Percentiles rank a stretch among this genome's conserved stretches.
Evolutionary conservation across 1,140 invertebrate genomes (phyloP).

Genomic region (Neodiprion lecontei): DNA sequence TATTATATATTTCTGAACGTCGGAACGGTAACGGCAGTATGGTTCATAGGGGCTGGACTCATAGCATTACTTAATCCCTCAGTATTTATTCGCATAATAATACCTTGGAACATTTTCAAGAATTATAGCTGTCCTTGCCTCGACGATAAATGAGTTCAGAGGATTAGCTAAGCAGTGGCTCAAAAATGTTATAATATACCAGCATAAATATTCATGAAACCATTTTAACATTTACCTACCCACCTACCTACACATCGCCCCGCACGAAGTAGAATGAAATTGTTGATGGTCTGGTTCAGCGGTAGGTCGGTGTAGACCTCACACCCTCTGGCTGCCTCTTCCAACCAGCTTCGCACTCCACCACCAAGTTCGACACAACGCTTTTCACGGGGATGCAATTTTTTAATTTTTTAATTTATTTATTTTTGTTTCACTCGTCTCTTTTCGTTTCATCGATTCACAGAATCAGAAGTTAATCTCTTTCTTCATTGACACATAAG

Average conservation of each 20-base stretch:
- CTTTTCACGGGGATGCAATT: background rate
- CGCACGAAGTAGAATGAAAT: background rate
- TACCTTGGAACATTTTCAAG: slow-evolving; percentile 60
- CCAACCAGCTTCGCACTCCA: background rate
- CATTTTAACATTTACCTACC: slow-evolving; percentile 2
- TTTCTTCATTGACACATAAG: too few relatives aligned
- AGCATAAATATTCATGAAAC: slow-evolving; percentile 62
- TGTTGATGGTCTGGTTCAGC: slow-evolving; percentile 2
- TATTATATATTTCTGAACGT: background rate
- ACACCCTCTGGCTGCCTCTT: background rate
- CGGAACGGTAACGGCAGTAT: slow-evolving; percentile 11
- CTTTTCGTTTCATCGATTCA: background rate
- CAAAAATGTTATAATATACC: slow-evolving; percentile 65
- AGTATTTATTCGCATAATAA: slow-evolving; percentile 60
- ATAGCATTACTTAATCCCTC: slow-evolving; percentile 52
- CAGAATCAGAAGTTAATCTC: too few relatives aligned
- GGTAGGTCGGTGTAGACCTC: background rate
- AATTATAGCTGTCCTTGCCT: slow-evolving; percentile 62
- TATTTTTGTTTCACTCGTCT: background rate
- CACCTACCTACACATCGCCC: background rate
- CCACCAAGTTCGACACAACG: background rate
- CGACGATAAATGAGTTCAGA: slow-evolving; percentile 62
- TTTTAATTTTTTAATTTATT: background rate
- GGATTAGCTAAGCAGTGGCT: slow-evolving; percentile 64
- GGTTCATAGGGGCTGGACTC: slow-evolving; percentile 32